Base-by-base conservation (phyloP, 2,797 vertebrate genomes). In the Acipenser ruthenus region DNA sequence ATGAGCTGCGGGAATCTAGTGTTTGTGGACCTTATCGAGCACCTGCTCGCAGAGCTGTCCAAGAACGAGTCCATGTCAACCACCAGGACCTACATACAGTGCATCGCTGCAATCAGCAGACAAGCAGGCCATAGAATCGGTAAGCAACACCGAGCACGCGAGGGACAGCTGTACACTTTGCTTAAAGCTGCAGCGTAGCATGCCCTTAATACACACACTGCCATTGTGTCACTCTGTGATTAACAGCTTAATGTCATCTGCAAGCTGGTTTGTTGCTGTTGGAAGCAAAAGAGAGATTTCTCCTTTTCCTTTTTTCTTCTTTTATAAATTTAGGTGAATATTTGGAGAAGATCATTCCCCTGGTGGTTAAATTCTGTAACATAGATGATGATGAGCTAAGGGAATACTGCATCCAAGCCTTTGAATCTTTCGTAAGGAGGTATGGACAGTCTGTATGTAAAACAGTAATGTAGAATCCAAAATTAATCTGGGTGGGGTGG, bases 371-470 rank as follows among this genome's bases (percentile, higher is more conserved):
- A 86, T 99, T 99, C 82, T 99, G 96, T 83, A 99, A 97, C 67
- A 84, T 99, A 61, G 97, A 99, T 60, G 97, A 99, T 53, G 96
- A 99, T 66, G 96, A 99, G 76, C 88, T 99, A 72, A 81, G 97
- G 80, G 97, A 99, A 69, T 99, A 99, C 80, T 99, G 97, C 88
- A 99, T 99, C 88, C 97, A 99, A 89, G 97, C 97, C 65, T 99
- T 99, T 66, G 97, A 99, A 83, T 99, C 97, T 68, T 99, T 99
- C 74, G 95, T 99, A 68, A 91, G 97, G 84, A 93, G 96, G 96
- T 98, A 78, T 73, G 64, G 65, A 51, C 8, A n/a, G 15, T 56
- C 62, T 53, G 50, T 23, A 47, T 56, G 50, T 50, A 55, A 55
- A 56, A 18, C 61, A 11, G n/a, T 37, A 12, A 49, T 64, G 18